These are phyloP conservation scores for Sylvilagus bachmani DNA, from an alignment of 2,113 vertebrate genomes.

Conservation along the genomic window DNA sequence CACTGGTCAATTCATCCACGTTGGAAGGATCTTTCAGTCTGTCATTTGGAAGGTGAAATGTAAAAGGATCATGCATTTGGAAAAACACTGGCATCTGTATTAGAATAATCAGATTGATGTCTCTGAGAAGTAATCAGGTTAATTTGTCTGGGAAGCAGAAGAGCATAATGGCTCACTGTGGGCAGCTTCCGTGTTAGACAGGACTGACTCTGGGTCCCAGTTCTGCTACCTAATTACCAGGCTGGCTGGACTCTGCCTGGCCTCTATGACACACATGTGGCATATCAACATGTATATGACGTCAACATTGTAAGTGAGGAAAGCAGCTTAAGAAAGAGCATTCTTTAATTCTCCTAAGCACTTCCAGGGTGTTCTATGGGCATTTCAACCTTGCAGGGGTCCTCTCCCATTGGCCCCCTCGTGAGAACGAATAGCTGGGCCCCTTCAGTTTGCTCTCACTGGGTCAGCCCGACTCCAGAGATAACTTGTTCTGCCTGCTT, in stretches of 20 bases:
- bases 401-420: background rate
- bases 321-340: background rate
- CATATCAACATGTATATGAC: too few relatives aligned
- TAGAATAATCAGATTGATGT: conserved; percentile 50
- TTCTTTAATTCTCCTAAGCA: background rate
- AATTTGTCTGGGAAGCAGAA: background rate
- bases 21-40: background rate
- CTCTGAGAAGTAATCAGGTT: conserved; percentile 9
- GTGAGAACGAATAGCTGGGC: background rate
- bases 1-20: background rate
- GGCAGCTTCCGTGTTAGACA: background rate
- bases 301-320: background rate
- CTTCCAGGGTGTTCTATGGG: background rate
- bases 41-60: conserved; percentile 3
- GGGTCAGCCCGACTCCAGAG: background rate
- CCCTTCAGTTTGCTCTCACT: background rate
- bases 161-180: background rate
- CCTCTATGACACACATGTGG: too few relatives aligned
- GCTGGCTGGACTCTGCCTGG: background rate
- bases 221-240: background rate
- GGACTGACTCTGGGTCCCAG: background rate
- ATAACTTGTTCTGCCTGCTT: background rate
- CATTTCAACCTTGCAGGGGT: too few relatives aligned
- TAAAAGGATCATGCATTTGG: conserved; percentile 14
- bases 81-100: conserved; percentile 15